A percentile compares a stretch with the other conserved stretches of the same genome.
These are phyloP conservation scores for Euspilapteryx auroguttella DNA, from an alignment of 2,888 invertebrate genomes.

Conservation along the genomic window DNA sequence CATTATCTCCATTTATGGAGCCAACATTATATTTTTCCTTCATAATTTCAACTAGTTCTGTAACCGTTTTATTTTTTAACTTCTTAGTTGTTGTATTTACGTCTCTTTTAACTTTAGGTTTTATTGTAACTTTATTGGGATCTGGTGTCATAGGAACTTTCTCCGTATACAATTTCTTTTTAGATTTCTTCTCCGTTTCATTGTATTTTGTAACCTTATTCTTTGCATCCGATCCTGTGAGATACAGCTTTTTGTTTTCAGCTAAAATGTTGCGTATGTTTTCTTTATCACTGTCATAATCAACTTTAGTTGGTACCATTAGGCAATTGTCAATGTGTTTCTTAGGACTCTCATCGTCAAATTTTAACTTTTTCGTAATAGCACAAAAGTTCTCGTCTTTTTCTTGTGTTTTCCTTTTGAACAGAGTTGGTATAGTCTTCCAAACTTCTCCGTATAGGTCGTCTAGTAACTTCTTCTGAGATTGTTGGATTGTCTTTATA, in stretches of 20 bases:
- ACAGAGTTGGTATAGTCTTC: constrained; percentile 48
- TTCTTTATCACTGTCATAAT: constrained; percentile 34
- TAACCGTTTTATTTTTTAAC: constrained; percentile 29
- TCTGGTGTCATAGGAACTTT: constrained; percentile 31
- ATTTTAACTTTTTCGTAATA: constrained; percentile 19
- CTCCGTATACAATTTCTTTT: constrained; percentile 41
- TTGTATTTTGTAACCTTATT: constrained; percentile 14
- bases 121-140: constrained; percentile 17
- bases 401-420: no score
- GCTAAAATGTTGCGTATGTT: constrained; percentile 26
- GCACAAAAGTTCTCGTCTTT: no score
- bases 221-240: constrained; percentile 33
- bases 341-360: constrained; percentile 20
- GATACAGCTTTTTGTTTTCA: constrained; percentile 27
- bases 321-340: no score
- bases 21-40: constrained; percentile 12
- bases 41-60: constrained; percentile 31
- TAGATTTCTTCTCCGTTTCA: constrained; percentile 27
- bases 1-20: constrained; percentile 12
- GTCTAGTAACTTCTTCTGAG: constrained; percentile 40
- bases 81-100: constrained; percentile 31
- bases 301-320: constrained; percentile 23
- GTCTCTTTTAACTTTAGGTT: constrained; percentile 14
- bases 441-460: constrained; percentile 60
- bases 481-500: constrained; percentile 33